These are phyloP conservation scores for Odontomyia ornata DNA, from an alignment of 2,888 invertebrate species.

Conservation along the genomic window DNA sequence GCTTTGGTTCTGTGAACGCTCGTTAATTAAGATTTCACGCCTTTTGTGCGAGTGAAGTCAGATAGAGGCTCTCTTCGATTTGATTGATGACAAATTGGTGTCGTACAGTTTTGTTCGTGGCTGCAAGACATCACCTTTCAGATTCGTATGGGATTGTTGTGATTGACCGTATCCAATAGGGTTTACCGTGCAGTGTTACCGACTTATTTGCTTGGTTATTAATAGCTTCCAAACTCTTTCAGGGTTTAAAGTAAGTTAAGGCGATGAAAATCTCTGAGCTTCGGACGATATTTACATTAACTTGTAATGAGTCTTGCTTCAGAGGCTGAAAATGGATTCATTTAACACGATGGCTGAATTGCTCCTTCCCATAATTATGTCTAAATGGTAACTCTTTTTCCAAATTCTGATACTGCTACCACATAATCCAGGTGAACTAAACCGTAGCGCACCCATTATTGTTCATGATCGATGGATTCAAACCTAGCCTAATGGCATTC, in stretches of 20 bases:
- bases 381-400: neutral
- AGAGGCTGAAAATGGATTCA: too few species aligned
- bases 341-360: too few species aligned
- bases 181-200: neutral
- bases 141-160: neutral
- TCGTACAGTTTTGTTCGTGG: conserved; percentile 33
- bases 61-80: conserved; percentile 43
- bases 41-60: conserved; percentile 43
- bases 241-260: too few species aligned
- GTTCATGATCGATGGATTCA: conserved; percentile 43
- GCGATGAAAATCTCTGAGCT: too few species aligned
- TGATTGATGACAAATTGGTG: conserved; percentile 49
- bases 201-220: neutral
- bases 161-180: neutral
- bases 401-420: neutral
- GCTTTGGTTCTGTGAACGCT: conserved; percentile 42
- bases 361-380: too few species aligned
- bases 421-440: neutral
- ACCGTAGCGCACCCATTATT: conserved; percentile 12
- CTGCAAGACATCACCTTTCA: neutral
- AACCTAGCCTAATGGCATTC: neutral
- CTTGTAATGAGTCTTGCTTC: too few species aligned
- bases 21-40: conserved; percentile 50
- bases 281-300: too few species aligned
- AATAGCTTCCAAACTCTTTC: too few species aligned